Conservation (phyloP, 53 echinoderm and acorn worm species). For the Crossaster papposus region DNA sequence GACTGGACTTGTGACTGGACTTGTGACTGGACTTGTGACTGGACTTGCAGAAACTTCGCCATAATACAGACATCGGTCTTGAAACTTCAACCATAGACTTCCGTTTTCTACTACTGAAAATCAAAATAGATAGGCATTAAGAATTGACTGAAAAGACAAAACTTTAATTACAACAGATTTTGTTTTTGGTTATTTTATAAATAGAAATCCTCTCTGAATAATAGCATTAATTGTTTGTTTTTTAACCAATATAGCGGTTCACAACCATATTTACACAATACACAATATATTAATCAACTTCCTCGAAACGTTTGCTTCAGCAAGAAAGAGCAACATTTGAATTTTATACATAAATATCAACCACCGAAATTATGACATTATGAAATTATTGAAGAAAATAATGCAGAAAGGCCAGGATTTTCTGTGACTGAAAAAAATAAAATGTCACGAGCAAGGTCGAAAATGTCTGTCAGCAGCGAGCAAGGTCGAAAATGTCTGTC, state of each 20-base stretch:
- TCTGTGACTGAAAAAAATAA: background rate
- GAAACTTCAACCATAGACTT: background rate
- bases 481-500: too few relatives aligned
- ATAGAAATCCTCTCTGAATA: constrained; percentile 26
- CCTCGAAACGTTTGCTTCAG: background rate
- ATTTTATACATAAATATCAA: background rate
- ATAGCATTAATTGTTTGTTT: background rate
- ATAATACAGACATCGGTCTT: background rate
- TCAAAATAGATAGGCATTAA: background rate
- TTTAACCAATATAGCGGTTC: constrained; percentile 30
- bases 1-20: too few relatives aligned
- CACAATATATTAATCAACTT: constrained; percentile 5
- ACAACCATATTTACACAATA: constrained; percentile 11
- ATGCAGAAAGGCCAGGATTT: background rate
- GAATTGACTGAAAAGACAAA: constrained; percentile 24
- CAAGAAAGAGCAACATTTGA: background rate
- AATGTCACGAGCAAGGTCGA: too few relatives aligned
- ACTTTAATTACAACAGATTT: too few relatives aligned
- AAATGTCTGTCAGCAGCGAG: too few relatives aligned
- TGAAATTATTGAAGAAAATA: background rate
- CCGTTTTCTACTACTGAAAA: background rate
- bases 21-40: too few relatives aligned
- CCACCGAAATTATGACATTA: background rate
- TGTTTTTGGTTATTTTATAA: background rate
- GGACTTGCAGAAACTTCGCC: too few relatives aligned